Percentiles rank a stretch among this genome's conserved stretches.
Evolutionary conservation across 2,797 vertebrate species (phyloP).

Genomic region (Darevskia nairensis): DNA sequence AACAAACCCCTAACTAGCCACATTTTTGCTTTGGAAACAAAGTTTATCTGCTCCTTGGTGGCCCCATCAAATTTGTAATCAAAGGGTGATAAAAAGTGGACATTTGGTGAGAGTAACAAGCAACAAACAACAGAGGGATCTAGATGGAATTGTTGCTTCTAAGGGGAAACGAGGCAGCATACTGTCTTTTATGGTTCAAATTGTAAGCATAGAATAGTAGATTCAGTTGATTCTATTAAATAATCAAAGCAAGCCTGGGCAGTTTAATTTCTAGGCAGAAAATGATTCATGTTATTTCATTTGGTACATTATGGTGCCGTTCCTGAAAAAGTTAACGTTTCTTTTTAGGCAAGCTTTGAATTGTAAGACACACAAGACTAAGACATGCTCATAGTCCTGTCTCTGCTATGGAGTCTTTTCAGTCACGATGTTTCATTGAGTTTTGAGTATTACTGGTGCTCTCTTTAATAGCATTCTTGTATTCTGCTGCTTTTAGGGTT

Average conservation of each 20-base stretch:
- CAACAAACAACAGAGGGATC: background rate
- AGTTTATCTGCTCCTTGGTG: background rate
- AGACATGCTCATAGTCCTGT: background rate
- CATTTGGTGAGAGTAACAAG: background rate
- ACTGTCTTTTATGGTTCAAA: background rate
- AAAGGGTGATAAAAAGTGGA: background rate
- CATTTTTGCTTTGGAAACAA: background rate
- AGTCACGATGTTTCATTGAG: too few species aligned
- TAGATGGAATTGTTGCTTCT: background rate
- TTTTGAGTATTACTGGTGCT: background rate
- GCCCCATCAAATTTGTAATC: background rate
- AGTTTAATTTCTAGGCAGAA: background rate
- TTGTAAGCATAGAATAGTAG: background rate
- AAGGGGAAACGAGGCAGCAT: background rate
- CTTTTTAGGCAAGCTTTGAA: background rate
- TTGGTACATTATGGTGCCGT: background rate
- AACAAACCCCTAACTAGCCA: background rate
- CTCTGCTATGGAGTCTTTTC: background rate
- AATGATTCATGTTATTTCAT: background rate
- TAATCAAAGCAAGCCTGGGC: background rate
- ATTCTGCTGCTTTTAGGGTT: background rate
- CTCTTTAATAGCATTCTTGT: background rate
- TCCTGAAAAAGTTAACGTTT: background rate
- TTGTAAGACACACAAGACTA: background rate
- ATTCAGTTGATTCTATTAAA: background rate